Percentiles rank a stretch among this genome's conserved stretches.
phyloP scores from a whole-genome alignment of 1,140 invertebrate genomes.

The Trinorchestia longiramus region DNA sequence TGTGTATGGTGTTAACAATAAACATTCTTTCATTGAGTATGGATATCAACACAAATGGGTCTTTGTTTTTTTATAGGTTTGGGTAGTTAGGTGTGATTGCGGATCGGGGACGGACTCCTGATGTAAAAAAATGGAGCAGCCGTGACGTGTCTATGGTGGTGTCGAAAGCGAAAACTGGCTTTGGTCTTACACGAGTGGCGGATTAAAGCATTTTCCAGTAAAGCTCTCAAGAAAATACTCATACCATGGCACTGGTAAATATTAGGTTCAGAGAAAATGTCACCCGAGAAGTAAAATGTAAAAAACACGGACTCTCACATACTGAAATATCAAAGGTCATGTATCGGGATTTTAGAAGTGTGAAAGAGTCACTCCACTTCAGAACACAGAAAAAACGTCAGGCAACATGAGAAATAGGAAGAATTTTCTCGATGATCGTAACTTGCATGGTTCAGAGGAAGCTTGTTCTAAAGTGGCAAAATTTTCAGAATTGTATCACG shows the following conservation, averaged over 20 bases:
- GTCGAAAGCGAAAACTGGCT: not conserved
- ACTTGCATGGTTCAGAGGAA: not conserved
- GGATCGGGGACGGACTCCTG: not conserved
- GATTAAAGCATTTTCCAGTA: not conserved
- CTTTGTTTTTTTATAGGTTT: too few relatives aligned
- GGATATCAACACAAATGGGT: too few relatives aligned
- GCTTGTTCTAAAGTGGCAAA: too few relatives aligned
- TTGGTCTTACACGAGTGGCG: not conserved
- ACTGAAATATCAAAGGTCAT: not conserved
- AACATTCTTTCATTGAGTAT: too few relatives aligned
- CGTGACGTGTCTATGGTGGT: not conserved
- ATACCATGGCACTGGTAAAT: not conserved
- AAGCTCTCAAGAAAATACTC: not conserved
- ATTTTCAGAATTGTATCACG: too few relatives aligned
- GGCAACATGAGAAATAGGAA: not conserved
- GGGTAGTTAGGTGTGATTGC: too few relatives aligned
- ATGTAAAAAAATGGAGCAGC: not conserved
- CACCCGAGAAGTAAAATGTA: not conserved
- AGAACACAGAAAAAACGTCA: not conserved
- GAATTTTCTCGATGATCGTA: not conserved
- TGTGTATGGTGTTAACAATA: too few relatives aligned
- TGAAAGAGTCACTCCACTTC: not conserved
- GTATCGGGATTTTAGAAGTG: not conserved
- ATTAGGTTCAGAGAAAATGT: not conserved
- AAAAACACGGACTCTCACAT: not conserved